Percentiles rank a stretch among this genome's conserved stretches.
Conservation (phyloP, 2,888 invertebrate species). For the Pharmacophagus antenor region DNA sequence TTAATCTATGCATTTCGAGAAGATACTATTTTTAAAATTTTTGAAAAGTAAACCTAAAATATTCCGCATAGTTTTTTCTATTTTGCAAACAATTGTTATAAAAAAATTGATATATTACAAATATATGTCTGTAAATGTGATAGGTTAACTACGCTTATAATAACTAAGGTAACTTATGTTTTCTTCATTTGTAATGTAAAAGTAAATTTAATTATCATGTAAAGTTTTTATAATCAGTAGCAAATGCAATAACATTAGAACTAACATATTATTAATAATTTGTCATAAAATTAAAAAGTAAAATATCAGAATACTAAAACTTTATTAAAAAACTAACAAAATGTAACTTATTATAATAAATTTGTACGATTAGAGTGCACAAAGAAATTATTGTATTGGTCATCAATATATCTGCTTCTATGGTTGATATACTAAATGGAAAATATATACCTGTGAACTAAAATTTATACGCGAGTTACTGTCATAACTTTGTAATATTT, state of each 20-base stretch:
- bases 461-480: background rate
- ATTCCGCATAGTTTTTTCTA: background rate
- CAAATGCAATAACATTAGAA: background rate
- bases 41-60: background rate
- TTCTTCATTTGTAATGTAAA: constrained; percentile 42
- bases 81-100: background rate
- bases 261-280: background rate
- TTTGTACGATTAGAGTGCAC: background rate
- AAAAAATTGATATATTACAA: background rate
- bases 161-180: constrained; percentile 46
- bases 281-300: background rate
- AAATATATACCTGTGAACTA: background rate
- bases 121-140: constrained; percentile 62
- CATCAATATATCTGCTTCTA: background rate
- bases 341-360: background rate
- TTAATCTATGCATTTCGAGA: no score
- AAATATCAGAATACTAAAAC: constrained; percentile 1
- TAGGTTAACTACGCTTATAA: constrained; percentile 78
- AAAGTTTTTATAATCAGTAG: constrained; percentile 8
- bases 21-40: background rate
- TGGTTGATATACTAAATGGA: background rate
- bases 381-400: background rate
- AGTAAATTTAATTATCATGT: constrained; percentile 28
- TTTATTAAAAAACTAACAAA: background rate
- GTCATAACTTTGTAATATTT: background rate